phyloP scores from a whole-genome alignment of 2,113 vertebrate genomes.

The Progne subis region DNA sequence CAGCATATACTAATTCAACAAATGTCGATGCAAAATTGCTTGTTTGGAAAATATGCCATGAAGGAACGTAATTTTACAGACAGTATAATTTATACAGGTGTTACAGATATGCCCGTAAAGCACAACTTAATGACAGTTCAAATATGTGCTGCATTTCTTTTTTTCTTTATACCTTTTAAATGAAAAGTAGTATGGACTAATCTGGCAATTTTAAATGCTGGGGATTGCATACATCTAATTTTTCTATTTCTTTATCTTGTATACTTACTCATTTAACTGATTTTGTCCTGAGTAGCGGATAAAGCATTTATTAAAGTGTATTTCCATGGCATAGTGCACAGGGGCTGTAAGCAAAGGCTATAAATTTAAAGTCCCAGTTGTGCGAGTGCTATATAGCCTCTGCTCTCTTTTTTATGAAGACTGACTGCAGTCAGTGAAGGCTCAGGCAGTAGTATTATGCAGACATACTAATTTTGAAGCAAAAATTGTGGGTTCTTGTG shows the following conservation, averaged over 20 bases:
- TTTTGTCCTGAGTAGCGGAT: not conserved
- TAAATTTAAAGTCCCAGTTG: not conserved
- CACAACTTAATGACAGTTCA: not conserved
- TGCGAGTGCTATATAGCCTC: not conserved
- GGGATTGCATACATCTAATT: not conserved
- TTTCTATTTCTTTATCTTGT: not conserved
- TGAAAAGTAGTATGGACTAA: not conserved
- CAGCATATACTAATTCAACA: not conserved
- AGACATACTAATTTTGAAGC: not conserved
- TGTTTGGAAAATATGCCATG: not conserved
- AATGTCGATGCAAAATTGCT: not conserved
- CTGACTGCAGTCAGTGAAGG: not conserved
- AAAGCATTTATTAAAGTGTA: not conserved
- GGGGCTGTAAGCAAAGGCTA: not conserved
- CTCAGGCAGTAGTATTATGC: not conserved
- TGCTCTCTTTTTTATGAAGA: not conserved
- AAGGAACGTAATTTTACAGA: not conserved
- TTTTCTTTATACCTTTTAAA: not conserved
- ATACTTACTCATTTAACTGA: not conserved
- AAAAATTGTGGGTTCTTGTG: not conserved
- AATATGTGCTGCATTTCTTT: not conserved
- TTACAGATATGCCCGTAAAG: not conserved
- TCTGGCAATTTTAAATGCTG: not conserved
- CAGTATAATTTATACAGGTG: not conserved
- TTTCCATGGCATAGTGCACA: not conserved